Evolutionary conservation across 2,113 vertebrate genomes (phyloP).

Genomic region (Elaphurus davidianus): DNA sequence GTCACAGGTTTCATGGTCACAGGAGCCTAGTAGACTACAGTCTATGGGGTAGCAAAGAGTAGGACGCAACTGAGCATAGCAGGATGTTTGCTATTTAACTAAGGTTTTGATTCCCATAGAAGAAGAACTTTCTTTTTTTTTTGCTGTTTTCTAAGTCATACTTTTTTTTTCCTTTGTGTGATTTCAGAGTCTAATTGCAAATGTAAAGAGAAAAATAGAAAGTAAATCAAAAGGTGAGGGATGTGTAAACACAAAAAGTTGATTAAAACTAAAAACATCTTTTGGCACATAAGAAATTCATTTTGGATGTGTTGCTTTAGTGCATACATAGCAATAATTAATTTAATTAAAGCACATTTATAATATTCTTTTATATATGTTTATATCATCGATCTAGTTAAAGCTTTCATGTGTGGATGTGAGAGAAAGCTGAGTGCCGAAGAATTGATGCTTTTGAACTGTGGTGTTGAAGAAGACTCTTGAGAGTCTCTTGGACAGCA

Average conservation of each 20-base stretch:
- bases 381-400: background rate
- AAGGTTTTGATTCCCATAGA: background rate
- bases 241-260: background rate
- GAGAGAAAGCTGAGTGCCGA: background rate
- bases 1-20: background rate
- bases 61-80: rapidly evolving
- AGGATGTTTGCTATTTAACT: background rate
- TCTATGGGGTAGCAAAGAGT: background rate
- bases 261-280: background rate
- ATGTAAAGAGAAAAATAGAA: background rate
- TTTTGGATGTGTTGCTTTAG: background rate
- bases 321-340: background rate
- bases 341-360: background rate
- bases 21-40: background rate
- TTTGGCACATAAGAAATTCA: background rate
- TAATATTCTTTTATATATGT: background rate
- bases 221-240: background rate
- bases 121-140: background rate
- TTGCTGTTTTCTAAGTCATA: background rate
- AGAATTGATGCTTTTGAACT: background rate
- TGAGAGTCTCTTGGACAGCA: background rate
- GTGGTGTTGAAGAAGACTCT: background rate
- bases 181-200: background rate
- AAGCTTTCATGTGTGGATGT: background rate
- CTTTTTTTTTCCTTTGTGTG: background rate